Conservation (phyloP, 2,888 invertebrate species). For the Craniophora ligustri region DNA sequence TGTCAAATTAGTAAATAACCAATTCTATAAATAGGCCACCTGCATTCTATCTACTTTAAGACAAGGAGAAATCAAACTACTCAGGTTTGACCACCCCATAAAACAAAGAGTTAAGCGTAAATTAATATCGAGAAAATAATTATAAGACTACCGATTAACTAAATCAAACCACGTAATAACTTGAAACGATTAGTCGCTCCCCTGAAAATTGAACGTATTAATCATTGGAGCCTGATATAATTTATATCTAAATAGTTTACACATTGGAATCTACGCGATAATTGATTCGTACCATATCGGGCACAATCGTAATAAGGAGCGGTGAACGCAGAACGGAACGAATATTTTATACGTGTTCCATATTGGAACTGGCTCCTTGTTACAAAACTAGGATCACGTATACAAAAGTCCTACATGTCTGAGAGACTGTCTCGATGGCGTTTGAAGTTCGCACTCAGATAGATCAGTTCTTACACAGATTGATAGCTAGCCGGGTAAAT, state of each 20-base stretch:
- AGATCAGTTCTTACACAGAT: too few relatives aligned
- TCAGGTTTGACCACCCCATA: conserved; percentile 15
- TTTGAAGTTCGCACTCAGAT: too few relatives aligned
- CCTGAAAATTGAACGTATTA: conserved; percentile 43
- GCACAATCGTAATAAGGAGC: conserved; percentile 34
- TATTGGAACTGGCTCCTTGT: neutral
- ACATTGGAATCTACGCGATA: conserved; percentile 30
- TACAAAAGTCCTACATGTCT: too few relatives aligned
- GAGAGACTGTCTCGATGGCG: too few relatives aligned
- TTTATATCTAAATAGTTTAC: conserved; percentile 36
- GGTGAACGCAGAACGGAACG: conserved; percentile 13
- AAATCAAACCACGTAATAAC: conserved; percentile 44
- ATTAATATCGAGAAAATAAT: conserved; percentile 43
- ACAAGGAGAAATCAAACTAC: neutral
- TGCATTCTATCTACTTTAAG: too few relatives aligned
- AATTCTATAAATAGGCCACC: too few relatives aligned
- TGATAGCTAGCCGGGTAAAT: too few relatives aligned
- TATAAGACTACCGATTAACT: conserved; percentile 35
- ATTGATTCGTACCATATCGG: conserved; percentile 38
- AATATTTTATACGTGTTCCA: neutral
- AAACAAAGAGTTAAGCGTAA: conserved; percentile 11
- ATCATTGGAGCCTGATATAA: conserved; percentile 30
- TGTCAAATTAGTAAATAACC: too few relatives aligned
- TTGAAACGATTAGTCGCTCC: conserved; percentile 31
- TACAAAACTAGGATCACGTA: too few relatives aligned